Evolutionary conservation across 2,888 invertebrate genomes (phyloP), one percentile per base, ranked within the genome.

Genomic region (Tenodera sinensis): DNA sequence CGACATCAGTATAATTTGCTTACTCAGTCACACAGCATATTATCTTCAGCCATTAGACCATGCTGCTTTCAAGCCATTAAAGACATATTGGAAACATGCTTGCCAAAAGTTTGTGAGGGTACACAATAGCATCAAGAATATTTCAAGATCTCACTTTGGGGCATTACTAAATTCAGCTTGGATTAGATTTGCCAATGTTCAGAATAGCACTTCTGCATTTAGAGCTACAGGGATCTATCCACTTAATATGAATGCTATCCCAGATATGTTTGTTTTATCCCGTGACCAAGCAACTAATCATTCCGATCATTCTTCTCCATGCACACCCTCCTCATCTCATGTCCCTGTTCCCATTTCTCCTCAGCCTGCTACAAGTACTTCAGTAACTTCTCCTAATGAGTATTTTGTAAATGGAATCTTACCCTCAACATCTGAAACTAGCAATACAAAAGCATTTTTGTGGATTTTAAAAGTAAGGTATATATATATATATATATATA

Each of bases 21-120:
- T 92, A 87, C 91, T 89, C 71, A 91, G 91, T 87, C 91, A 91
- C 91, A 91, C 91, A 83, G 91, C 91, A 30, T 91, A 92, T 84
- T 85, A 85, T 85, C 54, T 85, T 14, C 85, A 85, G 27, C 85
- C 54, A 2, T 15, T 85, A 8, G 71, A 85, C 34, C 47, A 71
- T 7, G 28, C 25, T 30, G 89, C 91, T 90, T 92, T 92, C 89
- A 92, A 92, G 90, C 89, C 91, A 42, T 89, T 92, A 42, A 92
- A 92, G 90, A 88, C 81, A 81, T 88, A 90, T 88, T 92, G 87
- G 89, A 90, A 92, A 54, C 87, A 89, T 87, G 89, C 89, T 1
- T 90, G 90, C 0, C 34, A 34, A 42, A 42, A 12, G 42, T 12
- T 42, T 12, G 12, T 42, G 12, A 12, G 2, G 42, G 12, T 81